Evolutionary conservation across 2,888 invertebrate species (phyloP), one percentile per base, ranked within the genome.

Genomic region (Anodontia alba): DNA sequence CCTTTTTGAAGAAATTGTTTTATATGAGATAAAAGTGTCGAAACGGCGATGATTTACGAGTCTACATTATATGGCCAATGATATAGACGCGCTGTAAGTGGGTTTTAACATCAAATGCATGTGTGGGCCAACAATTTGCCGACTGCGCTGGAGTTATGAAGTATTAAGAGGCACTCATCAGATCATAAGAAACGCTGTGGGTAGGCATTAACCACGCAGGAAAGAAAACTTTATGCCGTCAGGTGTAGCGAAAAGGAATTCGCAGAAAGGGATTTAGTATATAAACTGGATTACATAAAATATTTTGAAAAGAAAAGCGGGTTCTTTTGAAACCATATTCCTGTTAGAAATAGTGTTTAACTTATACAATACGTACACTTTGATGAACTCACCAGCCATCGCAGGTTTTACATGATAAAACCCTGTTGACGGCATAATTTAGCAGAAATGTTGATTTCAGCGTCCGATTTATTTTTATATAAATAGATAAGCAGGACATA

Each of bases 21-120:
- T 69, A 69, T 69, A 43, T 43, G 38, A 43, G 69, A 69, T 69
- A 69, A 69, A 69, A 42, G 43, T 69, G 69, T 69, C 69, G 69
- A 46, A 69, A 69, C 7, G 15, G 69, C 46, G 23, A 69, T 69
- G 69, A 69, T 69, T 69, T 69, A 69, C 33, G 69, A 42, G 26
- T 10, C 12, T 69, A 36, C 29, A 46, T 69, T 43, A 69, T 69
- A 69, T 29, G 43, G 43, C 69, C 69, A 69, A 69, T 46, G 69
- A 42, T 69, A 10, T 38, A 5, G 69, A 26, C 46, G 43, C 69
- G 69, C 42, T 69, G 23, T 42, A 69, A 69, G 69, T 69, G 62
- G 62, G 29, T 62, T 62, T 62, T 62, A 62, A 62, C 33, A 62
- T 62, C 62, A 62, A 62, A 33, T 62, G 62, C 62, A 31, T 62